A percentile compares a stretch with the other conserved stretches of the same genome.
phyloP scores from a whole-genome alignment of 1,140 invertebrate species.

The Atta colombica region DNA sequence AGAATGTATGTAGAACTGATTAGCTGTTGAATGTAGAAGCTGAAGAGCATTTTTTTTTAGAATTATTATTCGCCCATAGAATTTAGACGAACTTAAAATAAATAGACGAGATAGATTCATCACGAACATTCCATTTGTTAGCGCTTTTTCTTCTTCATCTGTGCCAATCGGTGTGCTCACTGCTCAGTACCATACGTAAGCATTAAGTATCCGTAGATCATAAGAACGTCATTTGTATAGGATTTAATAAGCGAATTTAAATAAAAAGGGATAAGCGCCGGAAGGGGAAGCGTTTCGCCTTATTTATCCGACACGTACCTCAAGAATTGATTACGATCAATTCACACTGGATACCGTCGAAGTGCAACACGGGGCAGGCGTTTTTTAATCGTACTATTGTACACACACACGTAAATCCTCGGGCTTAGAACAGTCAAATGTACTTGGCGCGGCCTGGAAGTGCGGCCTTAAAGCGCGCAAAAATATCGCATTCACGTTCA shows the following conservation, averaged over 20 bases:
- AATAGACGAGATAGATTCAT: neutral
- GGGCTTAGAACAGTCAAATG: conserved; percentile 15
- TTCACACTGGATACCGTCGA: conserved; percentile 74
- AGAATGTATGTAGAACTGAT: neutral
- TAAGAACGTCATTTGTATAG: conserved; percentile 11
- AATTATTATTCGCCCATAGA: neutral
- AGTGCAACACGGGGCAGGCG: conserved; percentile 70
- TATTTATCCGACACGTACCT: conserved; percentile 19
- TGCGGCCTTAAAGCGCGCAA: neutral
- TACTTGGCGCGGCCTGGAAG: neutral
- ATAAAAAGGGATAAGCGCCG: neutral
- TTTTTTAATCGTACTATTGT: conserved; percentile 12
- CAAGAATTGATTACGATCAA: conserved; percentile 73
- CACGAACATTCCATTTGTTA: neutral
- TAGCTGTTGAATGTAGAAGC: conserved; percentile 20
- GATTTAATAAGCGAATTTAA: conserved; percentile 27
- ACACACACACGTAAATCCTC: neutral
- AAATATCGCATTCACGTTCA: neutral
- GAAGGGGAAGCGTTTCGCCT: neutral
- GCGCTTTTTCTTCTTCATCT: conserved; percentile 33
- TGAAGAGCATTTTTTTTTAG: neutral
- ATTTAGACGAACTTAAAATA: conserved; percentile 2
- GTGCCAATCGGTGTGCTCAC: conserved; percentile 68
- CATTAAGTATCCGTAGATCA: conserved; percentile 12
- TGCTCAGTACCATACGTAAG: neutral